These are phyloP conservation scores for Trochalopteron elliotii DNA, from an alignment of 2,113 vertebrate species.

Conservation along the genomic window DNA sequence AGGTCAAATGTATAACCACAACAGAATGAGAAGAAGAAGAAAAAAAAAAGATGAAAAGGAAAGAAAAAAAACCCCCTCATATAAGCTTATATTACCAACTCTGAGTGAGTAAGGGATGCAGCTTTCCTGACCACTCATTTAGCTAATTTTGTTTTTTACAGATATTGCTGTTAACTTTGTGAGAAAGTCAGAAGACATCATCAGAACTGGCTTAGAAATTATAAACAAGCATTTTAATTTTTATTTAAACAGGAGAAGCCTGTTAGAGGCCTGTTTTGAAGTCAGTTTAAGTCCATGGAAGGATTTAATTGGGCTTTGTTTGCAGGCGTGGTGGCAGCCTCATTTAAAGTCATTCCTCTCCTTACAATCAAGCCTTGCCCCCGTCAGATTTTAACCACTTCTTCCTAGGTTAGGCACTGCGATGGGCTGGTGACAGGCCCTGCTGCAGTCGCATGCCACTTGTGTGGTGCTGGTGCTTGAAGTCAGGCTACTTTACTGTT, in stretches of 20 bases:
- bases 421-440: not conserved
- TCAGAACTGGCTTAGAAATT: not conserved
- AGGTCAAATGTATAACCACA: not conserved
- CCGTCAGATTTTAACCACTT: not conserved
- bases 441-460: not conserved
- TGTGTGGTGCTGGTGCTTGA: not conserved
- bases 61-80: not conserved
- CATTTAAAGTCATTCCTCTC: not conserved
- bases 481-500: not conserved
- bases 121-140: not conserved
- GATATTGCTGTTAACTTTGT: not conserved
- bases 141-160: not conserved
- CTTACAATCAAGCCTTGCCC: not conserved
- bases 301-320: constrained; percentile 29
- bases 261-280: not conserved
- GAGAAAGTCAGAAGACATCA: not conserved
- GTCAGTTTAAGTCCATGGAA: not conserved
- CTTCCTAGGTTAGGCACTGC: not conserved
- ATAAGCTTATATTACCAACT: not conserved
- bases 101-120: not conserved
- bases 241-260: not conserved
- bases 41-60: not conserved
- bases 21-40: not conserved
- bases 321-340: not conserved
- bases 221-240: not conserved